These are phyloP conservation scores for Chaetophractus vellerosus DNA, from an alignment of 2,797 vertebrate genomes.

Conservation along the genomic window DNA sequence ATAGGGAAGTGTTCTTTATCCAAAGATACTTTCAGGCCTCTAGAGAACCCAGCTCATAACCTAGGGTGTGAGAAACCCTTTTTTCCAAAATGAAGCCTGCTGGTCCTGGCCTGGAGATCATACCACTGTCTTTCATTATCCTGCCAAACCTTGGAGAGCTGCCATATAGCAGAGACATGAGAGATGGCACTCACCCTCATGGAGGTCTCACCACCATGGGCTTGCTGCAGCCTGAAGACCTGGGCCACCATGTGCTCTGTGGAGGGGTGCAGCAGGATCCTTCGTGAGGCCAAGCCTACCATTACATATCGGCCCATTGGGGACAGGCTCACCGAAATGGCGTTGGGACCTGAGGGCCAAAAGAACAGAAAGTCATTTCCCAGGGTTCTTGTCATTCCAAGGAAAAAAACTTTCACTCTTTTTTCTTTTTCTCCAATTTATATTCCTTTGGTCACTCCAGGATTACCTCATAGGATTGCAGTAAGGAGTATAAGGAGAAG, in stretches of 20 bases:
- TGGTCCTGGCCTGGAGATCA: neutral
- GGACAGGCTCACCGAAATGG: slow-evolving; percentile 98
- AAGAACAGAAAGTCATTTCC: slow-evolving; percentile 64
- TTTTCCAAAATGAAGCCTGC: slow-evolving; percentile 8
- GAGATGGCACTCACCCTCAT: slow-evolving; percentile 94
- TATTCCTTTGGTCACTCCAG: neutral
- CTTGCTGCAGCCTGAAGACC: slow-evolving; percentile 99
- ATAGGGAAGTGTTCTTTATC: slow-evolving; percentile 17
- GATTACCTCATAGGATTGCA: neutral
- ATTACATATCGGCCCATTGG: slow-evolving; percentile 99
- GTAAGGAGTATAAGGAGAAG: neutral
- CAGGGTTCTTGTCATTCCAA: slow-evolving; percentile 44
- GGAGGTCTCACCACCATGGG: slow-evolving; percentile 98
- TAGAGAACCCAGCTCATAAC: neutral
- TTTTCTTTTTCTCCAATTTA: neutral
- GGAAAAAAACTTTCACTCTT: slow-evolving; percentile 24
- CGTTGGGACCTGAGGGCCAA: slow-evolving; percentile 94
- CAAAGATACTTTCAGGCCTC: slow-evolving; percentile 15
- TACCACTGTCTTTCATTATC: neutral
- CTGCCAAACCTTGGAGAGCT: neutral
- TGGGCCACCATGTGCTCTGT: slow-evolving; percentile 99
- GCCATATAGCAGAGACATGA: neutral
- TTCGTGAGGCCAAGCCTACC: slow-evolving; percentile 98
- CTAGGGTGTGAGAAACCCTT: neutral
- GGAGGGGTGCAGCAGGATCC: slow-evolving; percentile 98